phyloP scores from a whole-genome alignment of 2,113 vertebrate genomes.

The Pipa parva region DNA sequence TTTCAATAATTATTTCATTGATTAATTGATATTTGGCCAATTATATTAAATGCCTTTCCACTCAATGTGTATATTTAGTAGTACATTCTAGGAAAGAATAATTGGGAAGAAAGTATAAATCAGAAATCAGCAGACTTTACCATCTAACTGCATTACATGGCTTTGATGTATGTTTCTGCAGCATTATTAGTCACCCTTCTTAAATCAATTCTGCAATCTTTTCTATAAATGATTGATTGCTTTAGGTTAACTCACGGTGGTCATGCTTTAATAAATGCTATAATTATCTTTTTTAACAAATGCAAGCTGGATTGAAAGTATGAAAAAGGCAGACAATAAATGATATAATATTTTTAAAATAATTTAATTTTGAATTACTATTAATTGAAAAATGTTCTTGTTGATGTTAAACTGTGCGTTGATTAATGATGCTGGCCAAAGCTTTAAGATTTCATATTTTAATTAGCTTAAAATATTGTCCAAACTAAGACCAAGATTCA shows the following conservation, averaged over 20 bases:
- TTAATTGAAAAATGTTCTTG: neutral
- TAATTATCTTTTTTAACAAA: constrained; percentile 49
- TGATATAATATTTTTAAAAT: no score
- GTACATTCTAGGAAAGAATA: constrained; percentile 53
- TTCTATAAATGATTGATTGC: constrained; percentile 67
- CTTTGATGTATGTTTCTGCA: constrained; percentile 69
- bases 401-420: no score
- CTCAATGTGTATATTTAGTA: constrained; percentile 48
- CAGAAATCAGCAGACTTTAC: constrained; percentile 69
- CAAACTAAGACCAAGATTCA: no score
- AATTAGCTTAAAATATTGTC: no score
- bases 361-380: neutral
- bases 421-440: no score
- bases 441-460: no score
- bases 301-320: constrained; percentile 19
- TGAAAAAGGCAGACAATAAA: neutral
- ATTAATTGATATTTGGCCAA: no score
- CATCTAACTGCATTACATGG: constrained; percentile 62
- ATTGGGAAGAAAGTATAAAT: constrained; percentile 72
- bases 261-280: constrained; percentile 61
- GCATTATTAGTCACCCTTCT: constrained; percentile 69
- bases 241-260: constrained; percentile 56
- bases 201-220: constrained; percentile 70
- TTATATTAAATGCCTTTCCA: constrained; percentile 50
- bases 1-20: no score